Base-by-base conservation (phyloP, 35 echinoderm and acorn worm species). In the Strongylocentrotus purpuratus region DNA sequence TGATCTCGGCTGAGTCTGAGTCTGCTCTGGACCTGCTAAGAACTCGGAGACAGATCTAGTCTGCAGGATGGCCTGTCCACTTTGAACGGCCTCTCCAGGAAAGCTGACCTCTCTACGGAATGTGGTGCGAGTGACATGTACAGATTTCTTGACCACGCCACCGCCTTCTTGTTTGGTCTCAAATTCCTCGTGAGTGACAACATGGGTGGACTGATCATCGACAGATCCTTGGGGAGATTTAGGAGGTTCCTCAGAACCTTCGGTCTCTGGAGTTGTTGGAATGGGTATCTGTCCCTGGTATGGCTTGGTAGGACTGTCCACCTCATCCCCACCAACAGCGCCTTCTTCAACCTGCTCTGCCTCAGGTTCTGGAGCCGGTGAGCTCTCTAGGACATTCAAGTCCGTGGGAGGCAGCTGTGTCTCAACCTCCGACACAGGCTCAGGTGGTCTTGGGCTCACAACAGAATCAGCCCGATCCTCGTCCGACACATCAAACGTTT, bases 221-320 rank as follows among this genome's bases (percentile, higher is more conserved):
- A 92, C 91, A 48, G 91, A 92, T 55, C 91, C 91, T 92, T 92
- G 91, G 18, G 41, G 48, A 46, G 87, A 33, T 88, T 35, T 33
- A 22, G 87, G 32, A 35, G 87, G 45, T 46, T 48, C 91, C 1
- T 31, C 46, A 1, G 41, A 33, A 45, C 48, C 91, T 92, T 92
- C 91, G 28, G 28, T 31, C 47, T 92, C 47, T 22, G 45, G n/a
- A 48, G 91, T 20, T 31, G 32, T 55, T 48, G 91, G 45, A 31
- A 55, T 31, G 12, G 91, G 91, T 15, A 92, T 55, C 10, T 33
- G 91, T 52, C 47, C 47, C 48, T 55, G 48, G 91, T 48, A 92
- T 25, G 97, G 97, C 96, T 98, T 98, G 25, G 97, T 97, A 48
- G 97, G 96, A 78, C 97, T 98, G 94, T 98, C 97, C 46, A 98